A percentile compares a stretch with the other conserved stretches of the same genome.
phyloP scores from a whole-genome alignment of 2,888 invertebrate genomes.

The Penaeus monodon region DNA sequence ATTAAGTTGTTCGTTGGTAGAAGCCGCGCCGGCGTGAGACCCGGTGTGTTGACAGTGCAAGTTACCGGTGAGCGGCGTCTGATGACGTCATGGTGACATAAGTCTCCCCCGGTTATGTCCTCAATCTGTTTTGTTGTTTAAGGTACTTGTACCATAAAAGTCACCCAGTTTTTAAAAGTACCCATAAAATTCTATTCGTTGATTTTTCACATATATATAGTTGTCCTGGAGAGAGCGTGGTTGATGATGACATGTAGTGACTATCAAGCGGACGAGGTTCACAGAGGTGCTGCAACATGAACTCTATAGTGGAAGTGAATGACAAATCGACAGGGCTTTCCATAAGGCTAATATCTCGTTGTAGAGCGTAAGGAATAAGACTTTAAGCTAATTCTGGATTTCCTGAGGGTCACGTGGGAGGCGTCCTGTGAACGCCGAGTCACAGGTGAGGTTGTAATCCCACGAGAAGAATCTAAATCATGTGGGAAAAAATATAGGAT shows the following conservation, averaged over 20 bases:
- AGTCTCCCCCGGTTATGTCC: slow-evolving; percentile 11
- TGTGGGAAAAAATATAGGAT: too few species aligned
- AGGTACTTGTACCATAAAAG: too few species aligned
- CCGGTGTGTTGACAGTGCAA: background rate
- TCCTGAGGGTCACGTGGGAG: background rate
- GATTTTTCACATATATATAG: slow-evolving; percentile 23
- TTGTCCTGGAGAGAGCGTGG: too few species aligned
- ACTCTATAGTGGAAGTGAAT: background rate
- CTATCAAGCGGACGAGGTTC: too few species aligned
- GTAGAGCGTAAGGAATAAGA: slow-evolving; percentile 11
- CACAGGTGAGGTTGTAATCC: too few species aligned
- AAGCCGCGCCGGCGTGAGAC: too few species aligned
- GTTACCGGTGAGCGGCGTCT: slow-evolving; percentile 13
- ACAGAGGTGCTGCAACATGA: background rate
- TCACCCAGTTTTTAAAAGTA: too few species aligned
- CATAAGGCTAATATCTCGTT: slow-evolving; percentile 7
- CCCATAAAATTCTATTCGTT: slow-evolving; percentile 10
- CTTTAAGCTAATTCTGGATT: background rate
- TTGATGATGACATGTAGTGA: too few species aligned
- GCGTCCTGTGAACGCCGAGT: too few species aligned
- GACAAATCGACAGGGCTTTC: slow-evolving; percentile 25
- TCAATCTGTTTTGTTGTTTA: slow-evolving; percentile 18
- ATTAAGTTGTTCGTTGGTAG: slow-evolving; percentile 23
- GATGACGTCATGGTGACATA: background rate
- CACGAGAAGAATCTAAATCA: too few species aligned